Conservation (phyloP, 2,888 invertebrate species). For the Xylota sylvarum region DNA sequence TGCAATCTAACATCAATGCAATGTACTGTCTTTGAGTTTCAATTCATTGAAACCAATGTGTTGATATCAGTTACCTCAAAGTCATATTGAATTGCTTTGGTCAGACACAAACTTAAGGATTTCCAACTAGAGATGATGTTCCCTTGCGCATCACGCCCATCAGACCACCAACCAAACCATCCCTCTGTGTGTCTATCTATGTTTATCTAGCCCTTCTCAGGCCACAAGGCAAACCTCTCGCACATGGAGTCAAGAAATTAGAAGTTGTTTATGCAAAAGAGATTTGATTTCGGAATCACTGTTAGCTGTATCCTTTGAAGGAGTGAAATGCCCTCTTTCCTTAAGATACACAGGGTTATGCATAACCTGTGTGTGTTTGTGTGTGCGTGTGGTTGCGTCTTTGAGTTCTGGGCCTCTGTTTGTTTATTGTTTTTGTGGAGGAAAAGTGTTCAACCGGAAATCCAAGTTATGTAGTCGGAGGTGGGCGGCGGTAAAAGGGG, state of each 20-base stretch:
- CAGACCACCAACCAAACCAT: not conserved
- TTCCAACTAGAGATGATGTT: constrained; percentile 59
- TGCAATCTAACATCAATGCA: constrained; percentile 69
- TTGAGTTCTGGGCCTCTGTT: constrained; percentile 23
- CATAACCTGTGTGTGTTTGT: not conserved
- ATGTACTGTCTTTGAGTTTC: constrained; percentile 66
- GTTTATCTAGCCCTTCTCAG: constrained; percentile 32
- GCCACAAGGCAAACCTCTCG: constrained; percentile 26
- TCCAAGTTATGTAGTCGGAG: constrained; percentile 18
- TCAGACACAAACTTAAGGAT: constrained; percentile 67
- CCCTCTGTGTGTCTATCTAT: not conserved
- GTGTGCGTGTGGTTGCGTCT: not conserved
- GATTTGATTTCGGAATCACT: constrained; percentile 70
- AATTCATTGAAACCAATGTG: constrained; percentile 70
- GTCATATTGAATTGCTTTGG: constrained; percentile 75
- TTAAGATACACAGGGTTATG: constrained; percentile 38
- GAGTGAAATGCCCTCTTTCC: constrained; percentile 51
- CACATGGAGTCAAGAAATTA: constrained; percentile 69
- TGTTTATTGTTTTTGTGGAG: constrained; percentile 34
- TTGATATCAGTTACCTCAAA: constrained; percentile 75
- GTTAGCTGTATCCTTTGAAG: constrained; percentile 38
- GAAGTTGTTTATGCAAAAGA: constrained; percentile 76
- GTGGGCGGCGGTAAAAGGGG: not conserved
- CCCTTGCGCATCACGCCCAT: constrained; percentile 55
- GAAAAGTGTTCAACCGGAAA: constrained; percentile 60